Percentiles rank a stretch among this genome's conserved stretches.
Conservation (phyloP, 2,797 vertebrate genomes). For the Argentina silus region DNA sequence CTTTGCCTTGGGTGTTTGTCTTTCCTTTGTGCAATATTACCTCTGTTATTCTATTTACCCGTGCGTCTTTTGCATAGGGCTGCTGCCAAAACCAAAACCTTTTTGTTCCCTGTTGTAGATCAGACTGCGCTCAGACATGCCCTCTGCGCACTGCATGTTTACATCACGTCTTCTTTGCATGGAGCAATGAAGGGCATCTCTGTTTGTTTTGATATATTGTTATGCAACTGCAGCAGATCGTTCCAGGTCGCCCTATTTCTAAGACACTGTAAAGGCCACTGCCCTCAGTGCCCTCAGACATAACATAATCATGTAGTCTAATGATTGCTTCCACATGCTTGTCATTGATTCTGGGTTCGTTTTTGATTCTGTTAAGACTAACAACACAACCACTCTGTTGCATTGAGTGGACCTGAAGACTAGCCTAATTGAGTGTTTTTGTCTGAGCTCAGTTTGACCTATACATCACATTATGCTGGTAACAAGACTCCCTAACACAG, state of each 20-base stretch:
- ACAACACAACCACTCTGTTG: slow-evolving; percentile 46
- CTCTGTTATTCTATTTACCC: slow-evolving; percentile 34
- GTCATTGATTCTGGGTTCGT: slow-evolving; percentile 36
- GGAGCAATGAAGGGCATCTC: slow-evolving; percentile 52
- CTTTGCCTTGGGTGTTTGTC: slow-evolving; percentile 36
- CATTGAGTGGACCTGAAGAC: too few species aligned
- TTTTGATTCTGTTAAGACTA: slow-evolving; percentile 39
- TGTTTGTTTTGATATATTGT: slow-evolving; percentile 53
- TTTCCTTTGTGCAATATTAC: slow-evolving; percentile 16
- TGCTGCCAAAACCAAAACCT: slow-evolving; percentile 43
- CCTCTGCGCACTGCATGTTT: slow-evolving; percentile 46
- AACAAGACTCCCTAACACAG: slow-evolving; percentile 47
- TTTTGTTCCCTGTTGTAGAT: slow-evolving; percentile 64
- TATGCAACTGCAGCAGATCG: slow-evolving; percentile 32
- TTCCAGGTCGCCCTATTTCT: slow-evolving; percentile 1
- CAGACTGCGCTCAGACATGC: slow-evolving; percentile 53
- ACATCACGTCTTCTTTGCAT: slow-evolving; percentile 47
- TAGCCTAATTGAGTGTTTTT: slow-evolving; percentile 27
- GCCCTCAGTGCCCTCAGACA: slow-evolving; percentile 10
- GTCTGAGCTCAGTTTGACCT: slow-evolving; percentile 33
- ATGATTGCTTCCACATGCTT: slow-evolving; percentile 37
- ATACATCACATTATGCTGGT: slow-evolving; percentile 40
- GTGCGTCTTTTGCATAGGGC: slow-evolving; percentile 32
- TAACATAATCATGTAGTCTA: slow-evolving; percentile 25
- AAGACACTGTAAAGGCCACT: slow-evolving; percentile 24